Evolutionary conservation across 2,797 vertebrate genomes (phyloP).

Genomic region (Platalea minor): DNA sequence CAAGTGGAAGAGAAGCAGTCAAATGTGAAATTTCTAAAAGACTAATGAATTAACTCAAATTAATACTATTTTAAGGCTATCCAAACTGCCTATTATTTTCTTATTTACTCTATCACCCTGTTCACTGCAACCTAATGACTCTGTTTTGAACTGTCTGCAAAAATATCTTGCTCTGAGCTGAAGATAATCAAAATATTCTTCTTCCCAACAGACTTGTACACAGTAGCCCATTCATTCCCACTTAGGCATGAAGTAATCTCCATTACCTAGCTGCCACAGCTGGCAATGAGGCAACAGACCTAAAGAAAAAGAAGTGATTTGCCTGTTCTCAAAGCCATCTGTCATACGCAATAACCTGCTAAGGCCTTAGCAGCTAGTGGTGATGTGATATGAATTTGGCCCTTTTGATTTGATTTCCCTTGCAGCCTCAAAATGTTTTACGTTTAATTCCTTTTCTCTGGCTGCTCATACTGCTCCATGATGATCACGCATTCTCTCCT

Average conservation of each 20-base stretch:
- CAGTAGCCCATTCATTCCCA: neutral
- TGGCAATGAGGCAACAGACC: neutral
- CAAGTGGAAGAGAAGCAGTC: neutral
- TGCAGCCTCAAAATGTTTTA: neutral
- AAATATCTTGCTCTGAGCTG: neutral
- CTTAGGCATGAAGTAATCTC: neutral
- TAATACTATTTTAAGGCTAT: neutral
- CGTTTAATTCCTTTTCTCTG: constrained; percentile 11
- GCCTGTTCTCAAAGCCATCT: neutral
- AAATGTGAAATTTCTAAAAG: neutral
- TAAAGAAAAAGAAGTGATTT: neutral
- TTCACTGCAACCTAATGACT: neutral
- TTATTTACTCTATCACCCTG: neutral
- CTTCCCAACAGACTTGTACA: neutral
- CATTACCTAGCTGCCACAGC: neutral
- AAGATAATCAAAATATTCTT: constrained; percentile 1
- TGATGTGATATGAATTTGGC: neutral
- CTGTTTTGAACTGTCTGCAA: neutral
- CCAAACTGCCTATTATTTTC: neutral
- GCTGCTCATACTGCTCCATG: neutral
- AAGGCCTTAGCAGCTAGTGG: neutral
- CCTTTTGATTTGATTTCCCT: constrained; percentile 7
- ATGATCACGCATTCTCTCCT: neutral
- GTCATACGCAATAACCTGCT: neutral
- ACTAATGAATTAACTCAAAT: neutral